phyloP scores from a whole-genome alignment of 2,113 vertebrate genomes.

The Platysternon megacephalum region DNA sequence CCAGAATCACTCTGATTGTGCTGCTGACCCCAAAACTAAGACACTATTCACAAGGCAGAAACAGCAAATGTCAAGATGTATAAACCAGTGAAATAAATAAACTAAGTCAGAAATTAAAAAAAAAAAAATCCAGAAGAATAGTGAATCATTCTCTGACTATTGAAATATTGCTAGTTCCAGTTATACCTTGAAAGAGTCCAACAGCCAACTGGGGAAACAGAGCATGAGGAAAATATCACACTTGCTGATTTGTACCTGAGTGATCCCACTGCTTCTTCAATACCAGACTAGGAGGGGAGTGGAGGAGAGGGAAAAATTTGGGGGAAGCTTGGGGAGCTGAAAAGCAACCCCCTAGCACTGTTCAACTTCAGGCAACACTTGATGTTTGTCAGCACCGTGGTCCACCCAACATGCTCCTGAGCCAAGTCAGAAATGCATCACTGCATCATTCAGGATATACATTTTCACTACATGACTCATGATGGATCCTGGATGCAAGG shows the following conservation, averaged over 20 bases:
- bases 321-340: not conserved
- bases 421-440: not conserved
- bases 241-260: not conserved
- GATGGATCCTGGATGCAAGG: rapidly evolving
- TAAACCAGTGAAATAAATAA: not conserved
- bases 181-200: not conserved
- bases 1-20: not conserved
- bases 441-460: rapidly evolving
- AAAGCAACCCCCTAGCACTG: not conserved
- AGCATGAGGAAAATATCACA: not conserved
- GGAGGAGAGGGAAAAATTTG: not conserved
- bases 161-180: not conserved
- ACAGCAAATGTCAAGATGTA: not conserved
- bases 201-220: not conserved
- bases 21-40: not conserved
- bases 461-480: not conserved
- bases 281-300: not conserved
- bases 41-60: not conserved
- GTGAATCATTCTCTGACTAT: not conserved
- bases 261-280: not conserved
- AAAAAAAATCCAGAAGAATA: not conserved
- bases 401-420: not conserved
- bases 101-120: conserved; percentile 11
- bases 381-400: not conserved
- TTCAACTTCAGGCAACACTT: not conserved